phyloP scores from a whole-genome alignment of 2,113 vertebrate genomes.

The Merops nubicus region DNA sequence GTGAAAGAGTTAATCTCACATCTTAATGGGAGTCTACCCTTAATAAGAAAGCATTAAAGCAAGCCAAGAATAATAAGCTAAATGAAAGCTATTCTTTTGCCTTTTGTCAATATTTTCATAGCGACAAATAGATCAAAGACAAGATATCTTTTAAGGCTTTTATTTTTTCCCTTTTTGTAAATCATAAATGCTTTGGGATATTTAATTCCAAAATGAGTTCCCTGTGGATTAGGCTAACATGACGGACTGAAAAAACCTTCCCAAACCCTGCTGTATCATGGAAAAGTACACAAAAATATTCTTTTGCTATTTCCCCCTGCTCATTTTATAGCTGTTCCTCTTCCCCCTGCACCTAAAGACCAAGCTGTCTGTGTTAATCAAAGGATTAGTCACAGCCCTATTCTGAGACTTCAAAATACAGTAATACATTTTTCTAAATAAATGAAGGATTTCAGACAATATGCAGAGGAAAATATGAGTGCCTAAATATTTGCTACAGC shows the following conservation, averaged over 20 bases:
- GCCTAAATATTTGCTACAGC: not conserved
- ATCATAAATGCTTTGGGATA: slow-evolving; percentile 37
- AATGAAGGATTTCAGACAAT: not conserved
- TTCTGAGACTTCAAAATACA: not conserved
- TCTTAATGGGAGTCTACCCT: slow-evolving; percentile 20
- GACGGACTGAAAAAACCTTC: not conserved
- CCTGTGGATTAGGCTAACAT: slow-evolving; percentile 6
- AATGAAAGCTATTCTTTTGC: slow-evolving; percentile 53
- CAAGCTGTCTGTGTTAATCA: not conserved
- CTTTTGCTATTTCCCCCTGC: not conserved
- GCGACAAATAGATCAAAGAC: slow-evolving; percentile 43
- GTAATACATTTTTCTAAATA: not conserved
- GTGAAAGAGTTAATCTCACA: slow-evolving; percentile 48
- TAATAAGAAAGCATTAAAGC: slow-evolving; percentile 37
- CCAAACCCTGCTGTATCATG: not conserved
- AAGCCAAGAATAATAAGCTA: slow-evolving; percentile 58
- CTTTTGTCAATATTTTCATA: slow-evolving; percentile 67
- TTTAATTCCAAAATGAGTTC: slow-evolving; percentile 61
- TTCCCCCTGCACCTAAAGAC: not conserved
- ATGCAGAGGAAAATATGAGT: not conserved
- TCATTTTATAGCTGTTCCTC: not conserved
- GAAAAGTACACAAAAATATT: not conserved
- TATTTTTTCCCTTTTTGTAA: not conserved
- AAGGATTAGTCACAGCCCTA: not conserved
- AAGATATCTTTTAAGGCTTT: slow-evolving; percentile 17